Evolutionary conservation across 1,140 invertebrate genomes (phyloP), one percentile per base, ranked within the genome.

Genomic region (Euwallacea fornicatus): DNA sequence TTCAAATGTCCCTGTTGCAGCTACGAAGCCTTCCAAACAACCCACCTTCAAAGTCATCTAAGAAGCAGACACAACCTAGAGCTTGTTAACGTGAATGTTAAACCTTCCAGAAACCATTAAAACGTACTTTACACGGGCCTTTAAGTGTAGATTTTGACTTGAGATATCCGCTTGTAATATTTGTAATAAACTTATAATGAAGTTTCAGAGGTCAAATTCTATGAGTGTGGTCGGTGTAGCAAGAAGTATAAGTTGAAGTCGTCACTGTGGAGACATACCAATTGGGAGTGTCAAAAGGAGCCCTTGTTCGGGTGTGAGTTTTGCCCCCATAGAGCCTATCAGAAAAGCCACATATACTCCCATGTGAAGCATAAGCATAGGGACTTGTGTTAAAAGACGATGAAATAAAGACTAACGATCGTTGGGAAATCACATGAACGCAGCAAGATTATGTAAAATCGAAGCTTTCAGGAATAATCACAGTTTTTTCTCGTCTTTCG

Each of bases 1-100:
- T 91, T 89, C 82, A 82, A 85, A 77, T 89, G 89, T 75, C 84
- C 86, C 16, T 82, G 83, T 67, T 83, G 83, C 78, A 72, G 81
- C 15, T 81, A 84, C 42, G 60, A 56, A 61, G 66, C 70, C 9
- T 75, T 76, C 68, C 66, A 71, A 69, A 76, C 66, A 47, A 60
- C 13, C n/a, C 64, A 76, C 62, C 41, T 76, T 8, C 42, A 66
- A 41, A 47, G 13, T 10, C 74, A 77, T 62, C 8, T 76, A 13
- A 62, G 50, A 59, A 46, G 42, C 41, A 21, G 58, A 33, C 74
- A 73, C 63, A 46, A 60, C 46, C 13, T 50, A 2, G 46, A 50
- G 13, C 46, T 13, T 11, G 46, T 50, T 33, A 33, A 33, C 21
- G 21, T 33, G 21, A 33, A 33, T 33, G 21, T 33, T 33, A 33